A percentile compares a stretch with the other conserved stretches of the same genome.
These are phyloP conservation scores for Acrobasis suavella DNA, from an alignment of 2,888 invertebrate genomes.

Conservation along the genomic window DNA sequence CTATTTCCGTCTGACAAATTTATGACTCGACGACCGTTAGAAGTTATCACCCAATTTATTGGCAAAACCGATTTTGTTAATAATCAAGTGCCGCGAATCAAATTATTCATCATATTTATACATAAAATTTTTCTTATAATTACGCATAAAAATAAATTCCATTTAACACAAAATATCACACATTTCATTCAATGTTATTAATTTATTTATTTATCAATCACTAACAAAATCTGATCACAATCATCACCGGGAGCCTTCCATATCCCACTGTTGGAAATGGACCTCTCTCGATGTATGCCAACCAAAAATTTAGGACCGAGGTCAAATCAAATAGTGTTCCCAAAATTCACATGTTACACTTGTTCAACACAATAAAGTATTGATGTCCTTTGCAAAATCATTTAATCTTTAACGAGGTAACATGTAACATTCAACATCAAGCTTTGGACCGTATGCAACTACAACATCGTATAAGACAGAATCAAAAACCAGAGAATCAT, in stretches of 20 bases:
- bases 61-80: slow-evolving; percentile 6
- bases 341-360: not conserved
- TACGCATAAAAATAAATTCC: too few relatives aligned
- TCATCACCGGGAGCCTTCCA: too few relatives aligned
- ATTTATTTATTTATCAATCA: too few relatives aligned
- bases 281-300: too few relatives aligned
- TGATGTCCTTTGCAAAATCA: slow-evolving; percentile 42
- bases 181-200: too few relatives aligned
- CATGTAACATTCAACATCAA: not conserved
- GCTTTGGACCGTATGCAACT: not conserved
- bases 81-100: not conserved
- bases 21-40: slow-evolving; percentile 9
- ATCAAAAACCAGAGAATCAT: too few relatives aligned
- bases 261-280: too few relatives aligned
- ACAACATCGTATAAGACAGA: not conserved
- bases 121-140: too few relatives aligned
- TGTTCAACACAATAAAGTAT: slow-evolving; percentile 26
- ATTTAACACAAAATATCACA: too few relatives aligned
- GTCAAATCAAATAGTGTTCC: not conserved
- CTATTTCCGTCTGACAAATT: slow-evolving; percentile 20
- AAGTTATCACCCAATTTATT: slow-evolving; percentile 19
- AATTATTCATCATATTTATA: slow-evolving; percentile 4
- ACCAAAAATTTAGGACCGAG: too few relatives aligned
- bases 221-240: too few relatives aligned
- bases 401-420: slow-evolving; percentile 15